Evolutionary conservation across 2,113 vertebrate species (phyloP).

Genomic region (Drymodes brunneopygia): DNA sequence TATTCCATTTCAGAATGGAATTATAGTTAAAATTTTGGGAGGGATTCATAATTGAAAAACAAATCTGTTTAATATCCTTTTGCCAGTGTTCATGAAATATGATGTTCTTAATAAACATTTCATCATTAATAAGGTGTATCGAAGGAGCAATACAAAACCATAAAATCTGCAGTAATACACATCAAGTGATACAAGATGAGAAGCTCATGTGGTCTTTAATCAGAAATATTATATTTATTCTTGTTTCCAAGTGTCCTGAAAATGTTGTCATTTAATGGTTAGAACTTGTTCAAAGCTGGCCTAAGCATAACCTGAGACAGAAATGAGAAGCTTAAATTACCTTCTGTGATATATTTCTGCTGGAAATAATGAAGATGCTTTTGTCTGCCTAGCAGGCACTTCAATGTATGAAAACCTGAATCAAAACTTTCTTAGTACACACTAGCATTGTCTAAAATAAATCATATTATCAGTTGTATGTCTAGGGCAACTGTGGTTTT

Average conservation of each 20-base stretch:
- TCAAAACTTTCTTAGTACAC: background rate
- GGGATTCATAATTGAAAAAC: background rate
- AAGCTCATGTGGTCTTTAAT: background rate
- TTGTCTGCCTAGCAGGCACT: background rate
- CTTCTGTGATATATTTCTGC: background rate
- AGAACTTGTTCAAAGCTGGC: background rate
- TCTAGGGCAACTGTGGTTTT: background rate
- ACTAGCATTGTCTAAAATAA: background rate
- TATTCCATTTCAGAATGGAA: background rate
- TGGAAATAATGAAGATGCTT: background rate
- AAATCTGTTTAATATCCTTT: background rate
- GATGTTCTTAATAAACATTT: background rate
- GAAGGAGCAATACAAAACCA: background rate
- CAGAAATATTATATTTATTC: background rate
- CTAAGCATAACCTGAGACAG: background rate
- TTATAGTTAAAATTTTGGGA: background rate
- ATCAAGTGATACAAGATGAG: background rate
- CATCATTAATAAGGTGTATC: background rate
- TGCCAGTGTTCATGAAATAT: background rate
- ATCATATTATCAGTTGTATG: background rate
- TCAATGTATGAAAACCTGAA: background rate
- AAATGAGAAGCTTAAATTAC: background rate
- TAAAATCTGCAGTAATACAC: background rate
- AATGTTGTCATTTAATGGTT: background rate
- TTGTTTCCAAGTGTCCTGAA: background rate